These are phyloP conservation scores for Sebastes iracundus DNA, from an alignment of 2,797 vertebrate genomes.

Conservation along the genomic window DNA sequence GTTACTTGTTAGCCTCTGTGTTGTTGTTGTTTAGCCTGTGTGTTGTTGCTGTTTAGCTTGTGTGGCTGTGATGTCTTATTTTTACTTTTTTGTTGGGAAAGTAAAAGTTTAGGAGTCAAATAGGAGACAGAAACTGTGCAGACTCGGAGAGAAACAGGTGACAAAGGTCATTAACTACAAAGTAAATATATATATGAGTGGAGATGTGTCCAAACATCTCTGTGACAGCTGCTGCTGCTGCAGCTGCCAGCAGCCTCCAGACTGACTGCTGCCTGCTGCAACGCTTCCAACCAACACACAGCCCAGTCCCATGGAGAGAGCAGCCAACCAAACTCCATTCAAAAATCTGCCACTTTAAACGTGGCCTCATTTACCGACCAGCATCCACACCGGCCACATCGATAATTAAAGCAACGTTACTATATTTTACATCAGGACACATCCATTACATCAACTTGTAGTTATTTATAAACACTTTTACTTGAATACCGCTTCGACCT, in stretches of 20 bases:
- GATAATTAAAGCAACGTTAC: neutral
- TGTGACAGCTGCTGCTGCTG: slow-evolving; percentile 31
- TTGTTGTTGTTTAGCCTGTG: neutral
- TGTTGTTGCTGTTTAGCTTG: neutral
- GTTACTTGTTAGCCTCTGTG: no score
- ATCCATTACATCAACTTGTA: neutral
- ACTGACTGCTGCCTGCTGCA: neutral
- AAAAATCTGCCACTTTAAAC: neutral
- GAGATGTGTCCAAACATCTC: neutral
- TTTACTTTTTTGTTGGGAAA: neutral
- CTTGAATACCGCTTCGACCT: neutral
- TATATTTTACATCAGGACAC: neutral
- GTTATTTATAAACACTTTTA: neutral
- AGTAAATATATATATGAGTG: neutral
- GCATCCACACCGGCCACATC: neutral
- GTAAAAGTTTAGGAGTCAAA: neutral
- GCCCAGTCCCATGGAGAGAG: neutral
- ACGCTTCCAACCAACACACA: neutral
- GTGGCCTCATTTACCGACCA: neutral
- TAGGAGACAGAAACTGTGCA: neutral
- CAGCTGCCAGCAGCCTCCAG: neutral
- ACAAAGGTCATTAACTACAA: neutral
- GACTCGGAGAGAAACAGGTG: neutral
- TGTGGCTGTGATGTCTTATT: neutral
- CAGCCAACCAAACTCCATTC: neutral